Evolutionary conservation across 2,888 invertebrate genomes (phyloP).

Genomic region (Eristalinus aeneus): DNA sequence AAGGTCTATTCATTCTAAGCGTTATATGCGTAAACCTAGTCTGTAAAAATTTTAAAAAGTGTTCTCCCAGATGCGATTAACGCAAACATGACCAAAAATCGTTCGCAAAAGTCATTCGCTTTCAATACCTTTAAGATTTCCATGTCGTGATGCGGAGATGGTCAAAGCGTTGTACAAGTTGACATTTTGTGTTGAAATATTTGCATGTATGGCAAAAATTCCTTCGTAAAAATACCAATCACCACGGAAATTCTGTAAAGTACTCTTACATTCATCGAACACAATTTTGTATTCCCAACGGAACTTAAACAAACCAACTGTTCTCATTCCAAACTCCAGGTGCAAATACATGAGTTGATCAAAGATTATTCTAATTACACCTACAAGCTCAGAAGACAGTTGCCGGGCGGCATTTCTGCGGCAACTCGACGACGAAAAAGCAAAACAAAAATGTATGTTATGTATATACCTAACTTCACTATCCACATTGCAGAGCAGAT

Average conservation of each 20-base stretch:
- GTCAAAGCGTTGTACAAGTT: no score
- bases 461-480: background rate
- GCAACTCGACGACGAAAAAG: background rate
- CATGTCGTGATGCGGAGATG: no score
- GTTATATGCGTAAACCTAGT: no score
- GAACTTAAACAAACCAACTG: constrained; percentile 1
- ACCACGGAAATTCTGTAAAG: background rate
- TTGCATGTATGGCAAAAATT: no score
- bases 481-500: constrained; percentile 3
- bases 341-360: constrained; percentile 19
- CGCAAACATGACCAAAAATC: no score
- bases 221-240: background rate
- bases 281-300: background rate
- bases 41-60: no score
- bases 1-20: no score
- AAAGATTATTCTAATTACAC: constrained; percentile 32
- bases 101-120: no score
- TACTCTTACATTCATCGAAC: background rate
- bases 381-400: constrained; percentile 35
- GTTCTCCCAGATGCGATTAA: no score
- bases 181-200: no score
- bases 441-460: background rate
- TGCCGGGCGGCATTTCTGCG: background rate
- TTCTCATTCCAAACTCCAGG: background rate
- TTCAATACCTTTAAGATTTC: no score